Evolutionary conservation across 2,888 invertebrate species (phyloP), one percentile per base, ranked within the genome.

Genomic region (Eristalis intricaria): DNA sequence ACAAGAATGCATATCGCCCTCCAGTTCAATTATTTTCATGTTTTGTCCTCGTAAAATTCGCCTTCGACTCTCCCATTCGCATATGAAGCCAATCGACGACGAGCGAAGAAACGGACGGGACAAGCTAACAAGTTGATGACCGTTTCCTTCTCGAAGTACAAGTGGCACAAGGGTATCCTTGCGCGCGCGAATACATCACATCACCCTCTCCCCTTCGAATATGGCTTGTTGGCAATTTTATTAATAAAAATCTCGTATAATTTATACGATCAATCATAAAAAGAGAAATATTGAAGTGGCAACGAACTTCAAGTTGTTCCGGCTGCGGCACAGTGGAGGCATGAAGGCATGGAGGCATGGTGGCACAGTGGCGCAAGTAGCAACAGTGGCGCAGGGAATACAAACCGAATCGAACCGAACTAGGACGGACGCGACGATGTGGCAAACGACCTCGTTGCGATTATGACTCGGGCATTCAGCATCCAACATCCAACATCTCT

Each of bases 231-330:
- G 70, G 74, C 63, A 69, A 76, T 87, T 84, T 80, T 84, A 79
- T 87, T 80, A 84, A 83, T 84, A 84, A 84, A 87, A 87, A 83
- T 80, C 79, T 84, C 84, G 76, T 79, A 80, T 84, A 83, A 84
- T 73, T 80, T 84, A 84, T 87, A 84, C 87, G 87, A 84, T 87
- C 87, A 84, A 84, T 84, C 84, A 83, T 86, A 86, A 86, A 86
- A 32, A 32, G 10, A 26, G 8, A 32, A 83, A 75, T 76, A 87
- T 79, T 84, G 79, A 84, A 84, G 84, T 84, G 87, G 43, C 79
- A 84, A 87, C 84, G 87, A 87, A 86, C 86, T 83, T 86, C 69
- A 60, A 80, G 84, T 8, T 50, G 50, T 76, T 84, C 79, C 84
- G 71, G 68, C 83, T 79, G 38, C 66, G 26, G 58, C 32, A 40